Conservation (phyloP, 2,888 invertebrate species). For the Epirrita christyi region DNA sequence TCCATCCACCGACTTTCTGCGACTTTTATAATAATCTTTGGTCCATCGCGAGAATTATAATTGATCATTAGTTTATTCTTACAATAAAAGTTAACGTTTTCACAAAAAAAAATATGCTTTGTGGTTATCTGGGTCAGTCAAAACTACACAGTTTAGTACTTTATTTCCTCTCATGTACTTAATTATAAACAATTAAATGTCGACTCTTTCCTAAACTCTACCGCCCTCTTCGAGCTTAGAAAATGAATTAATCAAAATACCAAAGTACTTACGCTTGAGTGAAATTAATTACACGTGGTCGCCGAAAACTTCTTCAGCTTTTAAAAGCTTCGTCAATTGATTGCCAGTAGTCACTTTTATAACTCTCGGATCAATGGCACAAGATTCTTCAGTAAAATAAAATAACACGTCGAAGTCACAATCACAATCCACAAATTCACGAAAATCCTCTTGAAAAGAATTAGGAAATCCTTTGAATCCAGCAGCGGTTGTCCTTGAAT, state of each 20-base stretch:
- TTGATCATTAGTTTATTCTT: no score
- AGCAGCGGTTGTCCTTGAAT: constrained; percentile 58
- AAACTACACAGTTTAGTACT: neutral
- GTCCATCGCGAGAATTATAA: no score
- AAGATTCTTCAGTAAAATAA: constrained; percentile 41
- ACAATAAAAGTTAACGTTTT: neutral
- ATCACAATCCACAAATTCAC: constrained; percentile 62
- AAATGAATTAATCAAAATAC: constrained; percentile 5
- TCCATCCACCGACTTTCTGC: no score
- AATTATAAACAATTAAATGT: neutral
- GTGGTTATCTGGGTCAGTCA: neutral
- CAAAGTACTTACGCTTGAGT: constrained; percentile 35
- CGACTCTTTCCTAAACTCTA: neutral
- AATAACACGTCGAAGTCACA: constrained; percentile 52
- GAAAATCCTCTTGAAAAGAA: constrained; percentile 46
- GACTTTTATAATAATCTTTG: no score
- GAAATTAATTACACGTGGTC: constrained; percentile 26
- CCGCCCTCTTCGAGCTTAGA: neutral
- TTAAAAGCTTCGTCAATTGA: constrained; percentile 40
- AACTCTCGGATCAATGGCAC: constrained; percentile 43
- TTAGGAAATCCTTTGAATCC: constrained; percentile 40
- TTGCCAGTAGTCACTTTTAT: constrained; percentile 39
- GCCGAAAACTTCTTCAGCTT: constrained; percentile 34
- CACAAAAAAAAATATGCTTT: neutral
- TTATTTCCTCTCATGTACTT: neutral